Base-by-base conservation (phyloP, 2,113 vertebrate species). In the Aegithalos caudatus region DNA sequence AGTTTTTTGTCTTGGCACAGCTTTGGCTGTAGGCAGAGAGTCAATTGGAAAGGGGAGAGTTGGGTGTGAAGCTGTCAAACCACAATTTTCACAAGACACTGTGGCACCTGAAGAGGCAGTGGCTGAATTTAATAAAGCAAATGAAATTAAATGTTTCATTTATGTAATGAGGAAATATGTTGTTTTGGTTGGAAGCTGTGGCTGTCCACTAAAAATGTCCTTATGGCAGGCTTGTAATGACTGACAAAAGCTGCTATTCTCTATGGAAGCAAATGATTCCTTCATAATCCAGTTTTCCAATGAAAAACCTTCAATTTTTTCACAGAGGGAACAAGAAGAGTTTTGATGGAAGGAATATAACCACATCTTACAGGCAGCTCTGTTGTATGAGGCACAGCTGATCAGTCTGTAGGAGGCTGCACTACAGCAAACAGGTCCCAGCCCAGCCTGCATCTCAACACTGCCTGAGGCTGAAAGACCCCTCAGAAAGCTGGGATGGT, bases 141-240 rank as follows among this genome's bases (percentile, higher is more conserved):
- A 80, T 62, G 22, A 92, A 86, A 90, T 67, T 0, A 69, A 95
- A 96, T 62, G 47, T 20, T 92, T 74, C 12, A 62, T 66, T 86
- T 95, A 70, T 83, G 37, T 61, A 80, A 80, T 50, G 37, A 76
- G 82, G 62, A 92, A 82, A 76, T 80, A 80, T 4, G 53, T 60
- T 94, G 40, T 71, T 96, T 95, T 78, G 28, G 10, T 82, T 90
- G 88, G 74, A 93, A 88, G 50, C 45, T 67, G 57, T 73, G 90
- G 20, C 51, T 94, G 50, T 86, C 74, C 54, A 65, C 66, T 77
- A 58, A 73, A 88, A 81, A 85, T 60, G 11, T 67, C 74, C 35
- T 84, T 79, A 86, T 27, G 20, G 48, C 27, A 91, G 31, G n/a
- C 69, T 91, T 42, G 81, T 48, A 77, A 20, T 2, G 4, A 45